Conservation (phyloP, 2,888 invertebrate species). For the Hydraecia micacea region DNA sequence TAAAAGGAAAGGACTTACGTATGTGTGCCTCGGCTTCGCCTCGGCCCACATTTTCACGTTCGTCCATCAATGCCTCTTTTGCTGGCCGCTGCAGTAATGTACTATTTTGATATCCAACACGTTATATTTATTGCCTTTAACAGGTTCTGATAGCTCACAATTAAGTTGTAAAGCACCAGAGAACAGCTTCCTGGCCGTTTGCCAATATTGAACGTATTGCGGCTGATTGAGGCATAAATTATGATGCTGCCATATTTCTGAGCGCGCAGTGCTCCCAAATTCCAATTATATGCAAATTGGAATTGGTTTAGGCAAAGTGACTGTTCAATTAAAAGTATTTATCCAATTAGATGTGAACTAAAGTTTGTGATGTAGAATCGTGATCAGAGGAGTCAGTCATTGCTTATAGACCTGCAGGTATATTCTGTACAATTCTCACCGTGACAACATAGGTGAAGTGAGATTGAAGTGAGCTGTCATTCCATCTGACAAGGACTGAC, state of each 20-base stretch:
- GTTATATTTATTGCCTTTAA: background rate
- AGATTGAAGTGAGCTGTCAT: too few species aligned
- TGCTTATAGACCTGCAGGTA: background rate
- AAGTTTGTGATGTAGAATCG: background rate
- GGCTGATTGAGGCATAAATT: constrained; percentile 17
- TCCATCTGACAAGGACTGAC: too few species aligned
- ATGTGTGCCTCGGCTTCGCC: too few species aligned
- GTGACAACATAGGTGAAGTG: too few species aligned
- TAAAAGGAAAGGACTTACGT: too few species aligned
- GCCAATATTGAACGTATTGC: constrained; percentile 42
- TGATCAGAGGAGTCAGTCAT: background rate
- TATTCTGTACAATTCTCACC: too few species aligned
- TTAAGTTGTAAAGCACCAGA: constrained; percentile 7
- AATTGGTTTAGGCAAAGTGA: constrained; percentile 10
- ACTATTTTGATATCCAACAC: background rate
- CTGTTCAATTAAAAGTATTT: background rate
- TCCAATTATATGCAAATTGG: constrained; percentile 17
- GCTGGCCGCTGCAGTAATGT: too few species aligned
- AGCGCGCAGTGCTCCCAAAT: background rate
- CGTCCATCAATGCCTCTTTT: too few species aligned
- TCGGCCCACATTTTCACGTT: too few species aligned
- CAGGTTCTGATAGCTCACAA: constrained; percentile 13
- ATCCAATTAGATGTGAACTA: background rate
- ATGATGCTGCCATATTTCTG: constrained; percentile 5
- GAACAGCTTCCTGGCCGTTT: constrained; percentile 32